Evolutionary conservation across 2,888 invertebrate genomes (phyloP).

Genomic region (Eugnorisma glareosa): DNA sequence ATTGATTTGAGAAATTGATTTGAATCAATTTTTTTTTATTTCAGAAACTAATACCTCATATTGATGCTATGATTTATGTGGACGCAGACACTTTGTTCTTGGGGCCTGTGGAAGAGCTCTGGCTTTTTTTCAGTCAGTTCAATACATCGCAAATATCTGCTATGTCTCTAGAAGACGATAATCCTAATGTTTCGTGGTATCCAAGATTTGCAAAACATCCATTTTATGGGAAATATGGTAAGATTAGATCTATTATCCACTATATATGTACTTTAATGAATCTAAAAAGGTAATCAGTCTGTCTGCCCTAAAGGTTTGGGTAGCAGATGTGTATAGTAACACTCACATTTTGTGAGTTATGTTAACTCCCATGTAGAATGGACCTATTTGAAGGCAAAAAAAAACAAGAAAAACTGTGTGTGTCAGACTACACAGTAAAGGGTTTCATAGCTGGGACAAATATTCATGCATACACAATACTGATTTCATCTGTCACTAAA

Average conservation of each 20-base stretch:
- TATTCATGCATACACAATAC: neutral
- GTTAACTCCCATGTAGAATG: neutral
- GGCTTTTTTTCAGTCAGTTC: conserved; percentile 95
- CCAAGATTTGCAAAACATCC: conserved; percentile 98
- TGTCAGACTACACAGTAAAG: neutral
- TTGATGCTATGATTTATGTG: conserved; percentile 97
- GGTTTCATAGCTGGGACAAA: neutral
- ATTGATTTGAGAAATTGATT: neutral
- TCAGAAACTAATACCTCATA: conserved; percentile 94
- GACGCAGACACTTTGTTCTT: conserved; percentile 98
- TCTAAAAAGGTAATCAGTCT: neutral
- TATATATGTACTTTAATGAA: neutral
- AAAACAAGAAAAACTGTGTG: neutral
- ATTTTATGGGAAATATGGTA: conserved; percentile 96
- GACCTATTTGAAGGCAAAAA: neutral
- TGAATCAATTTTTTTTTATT: conserved; percentile 71
- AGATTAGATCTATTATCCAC: conserved; percentile 29
- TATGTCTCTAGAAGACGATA: conserved; percentile 97
- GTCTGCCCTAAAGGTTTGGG: neutral
- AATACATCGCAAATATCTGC: conserved; percentile 97
- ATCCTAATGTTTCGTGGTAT: conserved; percentile 98
- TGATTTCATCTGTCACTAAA: neutral
- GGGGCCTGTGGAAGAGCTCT: conserved; percentile 95
- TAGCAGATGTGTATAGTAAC: neutral
- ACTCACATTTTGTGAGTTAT: neutral